phyloP scores from a whole-genome alignment of 2,797 vertebrate species.

The Acipenser oxyrinchus region DNA sequence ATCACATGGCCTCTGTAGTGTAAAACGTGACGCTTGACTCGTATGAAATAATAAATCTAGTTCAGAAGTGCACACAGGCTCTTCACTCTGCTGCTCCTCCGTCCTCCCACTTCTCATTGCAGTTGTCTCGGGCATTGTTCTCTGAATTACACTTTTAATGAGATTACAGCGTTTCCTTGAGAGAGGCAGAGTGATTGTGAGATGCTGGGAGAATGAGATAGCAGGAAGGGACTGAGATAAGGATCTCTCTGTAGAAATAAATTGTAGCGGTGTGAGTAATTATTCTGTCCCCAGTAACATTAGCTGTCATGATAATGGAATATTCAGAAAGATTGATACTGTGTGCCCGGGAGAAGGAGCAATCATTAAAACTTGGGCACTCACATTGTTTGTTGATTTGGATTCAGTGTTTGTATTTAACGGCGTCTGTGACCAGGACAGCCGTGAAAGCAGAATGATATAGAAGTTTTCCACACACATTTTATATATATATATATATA shows the following conservation, averaged over 20 bases:
- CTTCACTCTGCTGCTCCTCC: constrained; percentile 16
- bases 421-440: constrained; percentile 4
- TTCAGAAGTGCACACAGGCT: constrained; percentile 25
- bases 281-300: constrained; percentile 62
- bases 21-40: background rate
- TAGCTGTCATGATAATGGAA: constrained; percentile 60
- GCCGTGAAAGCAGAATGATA: constrained; percentile 2
- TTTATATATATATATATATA: no score
- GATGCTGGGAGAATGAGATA: constrained; percentile 62
- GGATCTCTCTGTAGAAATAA: constrained; percentile 56
- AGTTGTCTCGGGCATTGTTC: constrained; percentile 56
- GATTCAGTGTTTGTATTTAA: background rate
- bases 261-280: constrained; percentile 58
- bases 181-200: constrained; percentile 31
- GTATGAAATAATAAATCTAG: constrained; percentile 5
- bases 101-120: constrained; percentile 30
- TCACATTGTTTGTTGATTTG: constrained; percentile 9
- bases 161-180: constrained; percentile 60
- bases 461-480: background rate
- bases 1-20: background rate
- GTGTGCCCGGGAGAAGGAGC: constrained; percentile 38
- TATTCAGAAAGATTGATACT: constrained; percentile 57
- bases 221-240: constrained; percentile 61
- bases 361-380: constrained; percentile 39
- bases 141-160: constrained; percentile 72